Base-by-base conservation (phyloP, 2,113 vertebrate species). In the Microcebus tavaratra region DNA sequence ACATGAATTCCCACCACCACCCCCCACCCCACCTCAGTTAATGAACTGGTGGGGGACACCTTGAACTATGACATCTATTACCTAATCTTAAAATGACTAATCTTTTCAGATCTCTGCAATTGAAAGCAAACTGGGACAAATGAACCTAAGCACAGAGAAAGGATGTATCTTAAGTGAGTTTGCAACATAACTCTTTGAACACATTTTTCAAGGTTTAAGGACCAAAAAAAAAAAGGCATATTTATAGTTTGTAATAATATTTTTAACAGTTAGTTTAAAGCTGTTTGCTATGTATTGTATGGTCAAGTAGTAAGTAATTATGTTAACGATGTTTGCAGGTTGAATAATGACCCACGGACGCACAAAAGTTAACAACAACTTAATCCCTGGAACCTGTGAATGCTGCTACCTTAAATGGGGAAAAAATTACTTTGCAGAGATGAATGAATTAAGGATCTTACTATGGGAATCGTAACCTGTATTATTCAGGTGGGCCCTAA, bases 281-380 rank as follows among this genome's bases (percentile, higher is more conserved):
- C 50, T n/a, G 6, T 72, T 68, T 36, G 23, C 20, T 89, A n/a
- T 23, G 11, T 34, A 36, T 1, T 29, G 1, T n/a, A 12, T 3
- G 10, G 25, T n/a, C 36, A 34, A 53, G 20, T 23, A 20, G 34
- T 27, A 42, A 82, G 27, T 81, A 55, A 50, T 27, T 48, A n/a
- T 2, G 8, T 8, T 45, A 45, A 27, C 10, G 2, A 27, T 1
- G 14, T 5, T 3, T 6, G 21, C 8, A 34, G 36, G 7, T 2
- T 57, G 78, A 78, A 39, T 34, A 45, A 55, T 20, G 27, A 3
- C 17, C 18, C 11, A 53, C 31, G 1, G 45, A 45, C 48, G 6
- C 4, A 31, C 39, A 15, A 67, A 65, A 94, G 15, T 55, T 50
- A 55, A 50, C 61, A 6, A 20, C 14, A 42, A 10, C 31, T 57